Percentiles rank a stretch among this genome's conserved stretches.
Evolutionary conservation across 2,797 vertebrate genomes (phyloP).

Genomic region (Neopelma chrysocephalum): DNA sequence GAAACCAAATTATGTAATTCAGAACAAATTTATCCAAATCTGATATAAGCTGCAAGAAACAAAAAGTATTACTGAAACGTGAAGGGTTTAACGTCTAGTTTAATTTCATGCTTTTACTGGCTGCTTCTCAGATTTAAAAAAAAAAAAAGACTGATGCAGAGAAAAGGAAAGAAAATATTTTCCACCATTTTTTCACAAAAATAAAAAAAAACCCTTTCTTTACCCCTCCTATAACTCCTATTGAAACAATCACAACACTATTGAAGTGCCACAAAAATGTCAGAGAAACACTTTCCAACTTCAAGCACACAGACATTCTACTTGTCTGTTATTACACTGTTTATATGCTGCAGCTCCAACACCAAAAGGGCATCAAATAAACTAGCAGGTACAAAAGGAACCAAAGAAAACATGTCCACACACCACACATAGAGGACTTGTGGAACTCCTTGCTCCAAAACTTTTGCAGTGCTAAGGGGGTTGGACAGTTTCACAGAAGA

Average conservation of each 20-base stretch:
- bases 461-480: background rate
- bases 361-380: background rate
- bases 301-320: background rate
- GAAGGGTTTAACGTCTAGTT: background rate
- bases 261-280: background rate
- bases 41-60: background rate
- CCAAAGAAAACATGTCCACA: background rate
- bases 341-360: background rate
- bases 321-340: background rate
- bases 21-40: background rate
- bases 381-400: background rate
- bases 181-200: background rate
- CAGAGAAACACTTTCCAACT: background rate
- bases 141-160: background rate
- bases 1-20: background rate
- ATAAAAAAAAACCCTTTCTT: background rate
- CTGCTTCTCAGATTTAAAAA: background rate
- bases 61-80: background rate
- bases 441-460: background rate
- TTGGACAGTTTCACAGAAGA: fast-evolving
- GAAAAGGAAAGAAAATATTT: background rate
- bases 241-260: background rate
- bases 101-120: background rate
- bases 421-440: background rate
- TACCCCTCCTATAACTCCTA: fast-evolving